Percentiles rank a stretch among this genome's conserved stretches.
These are phyloP conservation scores for Periophthalmus magnuspinnatus DNA, from an alignment of 2,797 vertebrate species.

Conservation along the genomic window DNA sequence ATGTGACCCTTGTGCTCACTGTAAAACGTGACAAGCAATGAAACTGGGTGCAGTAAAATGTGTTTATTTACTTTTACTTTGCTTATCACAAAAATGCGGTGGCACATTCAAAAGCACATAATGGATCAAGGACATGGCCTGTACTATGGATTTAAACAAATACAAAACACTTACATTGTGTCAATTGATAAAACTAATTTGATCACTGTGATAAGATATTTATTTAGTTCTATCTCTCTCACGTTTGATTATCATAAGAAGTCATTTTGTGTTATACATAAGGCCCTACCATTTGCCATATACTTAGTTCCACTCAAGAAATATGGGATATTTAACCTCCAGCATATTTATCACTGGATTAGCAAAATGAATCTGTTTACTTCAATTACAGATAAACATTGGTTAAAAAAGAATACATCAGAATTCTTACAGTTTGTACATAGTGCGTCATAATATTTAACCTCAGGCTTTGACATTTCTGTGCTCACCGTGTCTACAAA, in stretches of 20 bases:
- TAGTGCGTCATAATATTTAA: background rate
- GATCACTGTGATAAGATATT: too few species aligned
- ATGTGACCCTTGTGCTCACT: background rate
- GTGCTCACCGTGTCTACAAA: background rate
- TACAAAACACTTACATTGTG: too few species aligned
- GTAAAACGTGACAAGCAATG: background rate
- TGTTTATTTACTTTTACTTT: background rate
- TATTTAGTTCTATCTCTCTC: too few species aligned
- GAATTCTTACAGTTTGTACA: background rate
- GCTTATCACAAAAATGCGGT: background rate
- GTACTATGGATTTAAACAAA: background rate
- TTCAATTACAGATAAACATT: background rate
- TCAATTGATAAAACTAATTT: too few species aligned
- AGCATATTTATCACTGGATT: background rate
- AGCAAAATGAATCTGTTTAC: background rate
- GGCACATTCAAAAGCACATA: background rate
- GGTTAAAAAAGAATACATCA: too few species aligned
- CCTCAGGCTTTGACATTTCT: background rate
- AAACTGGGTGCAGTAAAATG: too few species aligned
- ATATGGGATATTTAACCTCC: background rate
- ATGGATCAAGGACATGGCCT: background rate
- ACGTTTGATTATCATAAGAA: too few species aligned
- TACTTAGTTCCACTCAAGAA: too few species aligned
- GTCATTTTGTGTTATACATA: too few species aligned
- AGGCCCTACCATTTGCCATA: too few species aligned